Base-by-base conservation (phyloP, 2,113 vertebrate species). In the Podarcis raffonei region DNA sequence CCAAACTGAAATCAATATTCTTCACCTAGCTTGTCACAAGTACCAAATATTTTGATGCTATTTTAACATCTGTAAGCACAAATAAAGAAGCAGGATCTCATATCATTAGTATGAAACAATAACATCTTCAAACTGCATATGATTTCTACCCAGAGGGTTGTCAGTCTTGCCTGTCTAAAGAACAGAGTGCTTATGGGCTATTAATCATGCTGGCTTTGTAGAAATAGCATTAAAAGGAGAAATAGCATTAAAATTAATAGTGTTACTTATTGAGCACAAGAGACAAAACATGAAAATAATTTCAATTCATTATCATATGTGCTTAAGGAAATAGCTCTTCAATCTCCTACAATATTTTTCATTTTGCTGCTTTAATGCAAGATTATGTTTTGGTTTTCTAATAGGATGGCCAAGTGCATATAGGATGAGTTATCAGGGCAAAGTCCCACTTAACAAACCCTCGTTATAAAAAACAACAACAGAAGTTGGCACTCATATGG, bases 1-100 rank as follows among this genome's bases (percentile, higher is more conserved):
- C 92, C 87, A 94, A 94, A 90, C 87, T 74, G 65, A 90, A 95
- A 92, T 94, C 90, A 94, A 90, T 94, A 91, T 57, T 85, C 81
- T 86, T 91, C 92, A 94, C 83, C 83, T 71, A 87, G 83, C 77
- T 90, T 92, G 92, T 74, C 48, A 87, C 81, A 91, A 87, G 18
- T 91, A 87, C 81, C 89, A 81, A 89, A 93, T 86, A 90, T 78
- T 90, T n/a, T 88, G 82, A 75, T 88, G 81, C 82, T 92, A 65
- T 91, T 12, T 93, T 93, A 95, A 92, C 90, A 93, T 81, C 85
- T 89, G 75, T 83, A 92, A 83, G 92, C 88, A 75, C 83, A 92
- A 93, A 91, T 39, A 89, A 90, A 89, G 90, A 92, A 88, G 71
- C 89, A 81, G n/a, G 92, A 53, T 87, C 69, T 92, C 91, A 85